A percentile compares a stretch with the other conserved stretches of the same genome.
Conservation (phyloP, 2,797 vertebrate species). For the Arnoldichthys spilopterus region DNA sequence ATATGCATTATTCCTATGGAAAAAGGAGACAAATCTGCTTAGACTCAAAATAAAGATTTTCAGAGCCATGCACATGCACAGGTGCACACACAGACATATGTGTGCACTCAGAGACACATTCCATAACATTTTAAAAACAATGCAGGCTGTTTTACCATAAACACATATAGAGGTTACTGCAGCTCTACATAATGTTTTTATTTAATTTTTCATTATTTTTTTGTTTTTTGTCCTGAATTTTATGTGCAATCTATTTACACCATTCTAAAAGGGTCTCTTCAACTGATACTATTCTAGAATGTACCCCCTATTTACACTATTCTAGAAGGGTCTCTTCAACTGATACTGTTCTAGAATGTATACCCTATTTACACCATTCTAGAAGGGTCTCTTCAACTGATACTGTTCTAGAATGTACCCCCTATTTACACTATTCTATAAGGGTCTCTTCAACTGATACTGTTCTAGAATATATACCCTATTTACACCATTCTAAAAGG, state of each 20-base stretch:
- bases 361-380: too few species aligned
- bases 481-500: too few species aligned
- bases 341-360: too few species aligned
- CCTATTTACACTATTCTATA: too few species aligned
- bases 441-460: too few species aligned
- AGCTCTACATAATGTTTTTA: not conserved
- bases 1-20: conserved; percentile 52
- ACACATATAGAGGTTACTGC: not conserved
- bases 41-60: conserved; percentile 42
- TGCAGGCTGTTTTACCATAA: conserved; percentile 9
- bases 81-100: conserved; percentile 1
- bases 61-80: conserved; percentile 22
- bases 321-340: too few species aligned
- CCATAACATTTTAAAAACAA: conserved; percentile 15
- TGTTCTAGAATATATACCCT: too few species aligned
- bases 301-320: too few species aligned
- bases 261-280: not conserved
- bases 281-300: too few species aligned
- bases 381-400: too few species aligned
- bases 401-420: too few species aligned
- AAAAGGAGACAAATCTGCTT: conserved; percentile 47
- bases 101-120: conserved; percentile 13
- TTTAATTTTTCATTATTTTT: not conserved
- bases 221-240: not conserved
- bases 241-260: not conserved